Evolutionary conservation across 2,113 vertebrate species (phyloP).

Genomic region (Hippopotamus amphibius): DNA sequence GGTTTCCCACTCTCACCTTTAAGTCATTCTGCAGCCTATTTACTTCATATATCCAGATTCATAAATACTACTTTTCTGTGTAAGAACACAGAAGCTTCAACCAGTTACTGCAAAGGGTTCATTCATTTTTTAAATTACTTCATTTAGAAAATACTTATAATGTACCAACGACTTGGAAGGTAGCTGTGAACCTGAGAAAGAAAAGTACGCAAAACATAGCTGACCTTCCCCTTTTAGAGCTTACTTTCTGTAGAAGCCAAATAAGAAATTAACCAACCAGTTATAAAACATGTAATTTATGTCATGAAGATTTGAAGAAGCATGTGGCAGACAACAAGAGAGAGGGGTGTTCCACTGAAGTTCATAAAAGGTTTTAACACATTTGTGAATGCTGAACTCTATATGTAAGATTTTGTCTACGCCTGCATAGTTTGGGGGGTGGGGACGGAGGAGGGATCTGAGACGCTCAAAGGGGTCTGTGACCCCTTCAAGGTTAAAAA

Average conservation of each 20-base stretch:
- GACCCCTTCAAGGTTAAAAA: not conserved
- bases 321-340: not conserved
- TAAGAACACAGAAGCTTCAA: not conserved
- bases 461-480: not conserved
- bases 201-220: not conserved
- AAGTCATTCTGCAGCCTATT: not conserved
- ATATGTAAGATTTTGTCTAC: not conserved
- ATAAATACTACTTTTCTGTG: not conserved
- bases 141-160: not conserved
- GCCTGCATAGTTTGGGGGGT: not conserved
- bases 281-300: not conserved
- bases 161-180: not conserved
- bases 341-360: not conserved
- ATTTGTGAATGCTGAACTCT: not conserved
- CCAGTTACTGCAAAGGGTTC: not conserved
- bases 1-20: not conserved
- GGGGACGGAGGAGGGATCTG: not conserved
- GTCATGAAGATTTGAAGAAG: not conserved
- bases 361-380: not conserved
- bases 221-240: not conserved
- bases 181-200: not conserved
- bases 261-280: not conserved
- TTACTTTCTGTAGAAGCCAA: not conserved
- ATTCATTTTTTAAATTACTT: not conserved
- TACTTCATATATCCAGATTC: conserved; percentile 35